A percentile compares a stretch with the other conserved stretches of the same genome.
Evolutionary conservation across 2,113 vertebrate species (phyloP).

Genomic region (Atrichornis clamosus): DNA sequence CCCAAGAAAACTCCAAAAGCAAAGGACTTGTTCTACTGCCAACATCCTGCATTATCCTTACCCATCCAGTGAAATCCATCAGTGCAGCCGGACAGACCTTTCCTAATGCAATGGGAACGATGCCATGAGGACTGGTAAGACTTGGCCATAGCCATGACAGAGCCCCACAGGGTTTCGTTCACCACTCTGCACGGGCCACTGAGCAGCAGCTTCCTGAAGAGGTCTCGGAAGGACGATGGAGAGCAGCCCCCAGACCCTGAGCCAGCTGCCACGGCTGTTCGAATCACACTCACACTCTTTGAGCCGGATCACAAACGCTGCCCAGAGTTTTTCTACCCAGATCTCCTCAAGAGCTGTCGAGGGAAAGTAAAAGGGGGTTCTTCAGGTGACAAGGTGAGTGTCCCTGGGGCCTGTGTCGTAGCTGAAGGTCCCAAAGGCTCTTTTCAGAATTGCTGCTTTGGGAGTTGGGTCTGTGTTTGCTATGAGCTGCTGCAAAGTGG

Average conservation of each 20-base stretch:
- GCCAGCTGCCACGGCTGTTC: conserved; percentile 65
- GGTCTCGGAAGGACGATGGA: conserved; percentile 25
- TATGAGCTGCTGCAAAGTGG: background rate
- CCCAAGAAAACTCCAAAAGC: background rate
- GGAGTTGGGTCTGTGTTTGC: background rate
- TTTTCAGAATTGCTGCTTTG: too few species aligned
- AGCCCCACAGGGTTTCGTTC: conserved; percentile 82
- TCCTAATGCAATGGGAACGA: conserved; percentile 33
- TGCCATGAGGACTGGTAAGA: conserved; percentile 60
- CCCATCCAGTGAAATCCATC: accelerated
- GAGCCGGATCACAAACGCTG: conserved; percentile 83
- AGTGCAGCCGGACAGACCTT: background rate
- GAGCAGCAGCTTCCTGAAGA: conserved; percentile 70
- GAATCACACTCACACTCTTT: conserved; percentile 82
- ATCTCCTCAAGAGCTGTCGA: conserved; percentile 75
- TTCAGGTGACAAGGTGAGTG: conserved; percentile 67
- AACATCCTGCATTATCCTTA: accelerated
- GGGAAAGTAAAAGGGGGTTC: conserved; percentile 60
- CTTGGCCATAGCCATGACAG: conserved; percentile 79
- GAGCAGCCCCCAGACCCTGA: conserved; percentile 65
- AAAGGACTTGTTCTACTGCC: accelerated
- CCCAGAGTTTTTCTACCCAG: conserved; percentile 90
- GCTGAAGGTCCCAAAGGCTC: background rate
- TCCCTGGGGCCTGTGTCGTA: accelerated
- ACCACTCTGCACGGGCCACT: conserved; percentile 75